Percentiles rank a stretch among this genome's conserved stretches.
Conservation (phyloP, 2,888 invertebrate genomes). For the Sinodicranocentrus sp. region DNA sequence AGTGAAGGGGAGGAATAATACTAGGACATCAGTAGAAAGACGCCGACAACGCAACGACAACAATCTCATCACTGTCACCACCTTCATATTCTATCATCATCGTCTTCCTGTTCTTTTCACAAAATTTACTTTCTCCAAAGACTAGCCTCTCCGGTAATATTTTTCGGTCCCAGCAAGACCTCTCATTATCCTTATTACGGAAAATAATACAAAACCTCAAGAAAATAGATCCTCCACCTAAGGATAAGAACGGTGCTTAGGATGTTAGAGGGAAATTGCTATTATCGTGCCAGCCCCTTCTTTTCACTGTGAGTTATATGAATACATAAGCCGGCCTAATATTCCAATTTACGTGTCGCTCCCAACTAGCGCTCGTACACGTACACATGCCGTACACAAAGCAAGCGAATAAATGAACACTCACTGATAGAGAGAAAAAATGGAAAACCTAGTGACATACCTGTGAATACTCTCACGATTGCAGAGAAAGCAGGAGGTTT, state of each 20-base stretch:
- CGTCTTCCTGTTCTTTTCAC: background rate
- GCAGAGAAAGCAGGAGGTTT: background rate
- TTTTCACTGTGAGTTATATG: no score
- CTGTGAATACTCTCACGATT: background rate
- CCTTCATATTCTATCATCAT: background rate
- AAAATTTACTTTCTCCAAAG: no score
- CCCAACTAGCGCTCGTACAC: no score
- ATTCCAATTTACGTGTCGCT: no score
- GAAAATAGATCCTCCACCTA: no score
- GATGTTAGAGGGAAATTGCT: no score
- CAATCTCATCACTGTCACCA: constrained; percentile 8
- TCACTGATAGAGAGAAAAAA: background rate
- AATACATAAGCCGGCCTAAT: no score
- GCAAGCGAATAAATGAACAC: no score
- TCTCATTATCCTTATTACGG: background rate
- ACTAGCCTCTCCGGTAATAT: background rate
- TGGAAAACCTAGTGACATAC: constrained; percentile 9
- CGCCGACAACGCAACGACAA: background rate
- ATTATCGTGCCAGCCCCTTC: no score
- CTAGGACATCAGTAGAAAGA: no score
- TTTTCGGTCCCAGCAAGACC: background rate
- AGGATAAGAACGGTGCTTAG: background rate
- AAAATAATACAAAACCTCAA: background rate
- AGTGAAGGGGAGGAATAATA: no score
- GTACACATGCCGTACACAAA: no score